Evolutionary conservation across 2,113 vertebrate genomes (phyloP).

Genomic region (Ivindomyrus marchei): DNA sequence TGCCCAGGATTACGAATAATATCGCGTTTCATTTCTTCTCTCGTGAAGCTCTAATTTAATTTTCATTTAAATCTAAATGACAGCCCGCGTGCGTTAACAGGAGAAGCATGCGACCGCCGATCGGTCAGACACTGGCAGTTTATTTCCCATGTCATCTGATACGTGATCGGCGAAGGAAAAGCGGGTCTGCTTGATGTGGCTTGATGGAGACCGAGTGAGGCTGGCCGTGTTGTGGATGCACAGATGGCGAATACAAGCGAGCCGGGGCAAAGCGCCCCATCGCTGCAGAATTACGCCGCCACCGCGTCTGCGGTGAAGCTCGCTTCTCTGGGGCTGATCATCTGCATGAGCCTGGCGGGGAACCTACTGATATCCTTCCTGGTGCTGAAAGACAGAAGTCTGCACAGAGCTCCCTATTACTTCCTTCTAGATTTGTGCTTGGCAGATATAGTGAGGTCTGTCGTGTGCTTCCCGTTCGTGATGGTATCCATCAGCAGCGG

Average conservation of each 20-base stretch:
- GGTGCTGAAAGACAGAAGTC: conserved; percentile 79
- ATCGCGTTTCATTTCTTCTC: neutral
- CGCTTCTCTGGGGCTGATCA: conserved; percentile 81
- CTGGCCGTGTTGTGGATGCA: conserved; percentile 45
- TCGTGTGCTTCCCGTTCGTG: conserved; percentile 89
- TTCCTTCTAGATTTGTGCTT: conserved; percentile 89
- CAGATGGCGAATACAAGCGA: conserved; percentile 83
- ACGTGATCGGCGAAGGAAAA: conserved; percentile 9
- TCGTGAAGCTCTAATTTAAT: neutral
- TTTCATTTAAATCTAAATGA: neutral
- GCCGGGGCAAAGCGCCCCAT: conserved; percentile 68
- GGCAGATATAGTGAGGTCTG: conserved; percentile 81
- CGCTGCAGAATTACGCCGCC: conserved; percentile 69
- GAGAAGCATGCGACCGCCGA: neutral
- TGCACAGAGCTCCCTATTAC: conserved; percentile 87
- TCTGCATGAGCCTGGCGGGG: conserved; percentile 78
- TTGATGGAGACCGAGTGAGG: conserved; percentile 29
- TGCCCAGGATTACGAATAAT: conserved; percentile 21
- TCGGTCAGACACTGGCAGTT: neutral
- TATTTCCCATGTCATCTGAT: neutral
- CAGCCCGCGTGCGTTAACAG: neutral
- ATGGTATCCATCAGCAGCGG: conserved; percentile 81
- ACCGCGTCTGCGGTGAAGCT: conserved; percentile 76
- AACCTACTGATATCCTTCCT: conserved; percentile 81
- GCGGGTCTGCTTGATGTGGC: conserved; percentile 48